Conservation (phyloP, 2,888 invertebrate genomes). For the Drosophila fungiperda region DNA sequence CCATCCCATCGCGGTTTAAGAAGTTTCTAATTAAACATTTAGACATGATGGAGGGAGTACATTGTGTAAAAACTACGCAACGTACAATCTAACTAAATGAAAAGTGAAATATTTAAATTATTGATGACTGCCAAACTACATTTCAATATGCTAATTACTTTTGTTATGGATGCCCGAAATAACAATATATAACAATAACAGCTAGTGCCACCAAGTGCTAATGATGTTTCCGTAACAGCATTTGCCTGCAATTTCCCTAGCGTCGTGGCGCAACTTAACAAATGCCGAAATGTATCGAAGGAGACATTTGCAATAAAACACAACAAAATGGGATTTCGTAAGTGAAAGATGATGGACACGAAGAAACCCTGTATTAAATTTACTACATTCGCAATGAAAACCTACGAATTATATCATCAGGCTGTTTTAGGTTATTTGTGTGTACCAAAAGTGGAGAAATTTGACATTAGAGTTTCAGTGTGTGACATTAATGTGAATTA, state of each 20-base stretch:
- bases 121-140: conserved; percentile 42
- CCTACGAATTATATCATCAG: neutral
- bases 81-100: conserved; percentile 12
- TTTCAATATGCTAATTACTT: conserved; percentile 78
- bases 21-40: conserved; percentile 65
- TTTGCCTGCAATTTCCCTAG: conserved; percentile 74
- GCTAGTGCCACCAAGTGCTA: conserved; percentile 52
- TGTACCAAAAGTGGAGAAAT: neutral
- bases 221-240: conserved; percentile 52
- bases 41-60: conserved; percentile 15
- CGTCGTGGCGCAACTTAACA: conserved; percentile 65
- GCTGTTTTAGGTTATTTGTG: neutral
- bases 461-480: neutral
- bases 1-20: conserved; percentile 28
- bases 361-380: conserved; percentile 2
- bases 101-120: conserved; percentile 42
- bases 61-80: conserved; percentile 38
- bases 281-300: conserved; percentile 82
- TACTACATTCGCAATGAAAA: neutral
- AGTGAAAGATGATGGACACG: neutral
- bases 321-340: neutral
- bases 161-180: conserved; percentile 16
- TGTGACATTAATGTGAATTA: neutral
- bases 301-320: conserved; percentile 72
- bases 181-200: conserved; percentile 13